Conservation (phyloP, 1,140 invertebrate genomes). For the Paraescarpia echinospica region DNA sequence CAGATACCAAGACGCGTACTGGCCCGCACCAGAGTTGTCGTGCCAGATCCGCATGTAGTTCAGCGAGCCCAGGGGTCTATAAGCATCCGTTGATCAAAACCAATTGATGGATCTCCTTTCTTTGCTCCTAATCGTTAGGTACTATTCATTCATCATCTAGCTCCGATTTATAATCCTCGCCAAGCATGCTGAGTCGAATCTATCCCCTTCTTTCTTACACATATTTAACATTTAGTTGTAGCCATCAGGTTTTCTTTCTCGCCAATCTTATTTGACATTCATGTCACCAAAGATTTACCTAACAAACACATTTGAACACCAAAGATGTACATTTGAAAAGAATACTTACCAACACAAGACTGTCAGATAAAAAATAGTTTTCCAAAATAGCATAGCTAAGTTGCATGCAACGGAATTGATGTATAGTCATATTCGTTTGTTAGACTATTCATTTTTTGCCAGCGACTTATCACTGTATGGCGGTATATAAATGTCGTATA, state of each 20-base stretch:
- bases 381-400: too few relatives aligned
- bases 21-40: constrained; percentile 63
- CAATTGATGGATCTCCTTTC: background rate
- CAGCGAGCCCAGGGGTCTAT: constrained; percentile 60
- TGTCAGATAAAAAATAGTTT: too few relatives aligned
- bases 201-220: background rate
- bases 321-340: too few relatives aligned
- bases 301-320: too few relatives aligned
- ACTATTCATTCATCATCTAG: background rate
- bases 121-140: background rate
- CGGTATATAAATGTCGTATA: background rate
- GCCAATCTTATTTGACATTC: background rate
- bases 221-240: background rate
- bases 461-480: too few relatives aligned
- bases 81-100: background rate
- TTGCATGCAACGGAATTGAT: too few relatives aligned
- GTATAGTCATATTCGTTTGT: too few relatives aligned
- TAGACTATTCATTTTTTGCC: too few relatives aligned
- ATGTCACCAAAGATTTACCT: too few relatives aligned
- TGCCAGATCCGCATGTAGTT: constrained; percentile 65
- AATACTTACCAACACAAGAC: too few relatives aligned
- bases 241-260: background rate
- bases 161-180: background rate
- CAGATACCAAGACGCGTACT: constrained; percentile 62
- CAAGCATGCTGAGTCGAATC: background rate